Base-by-base conservation (phyloP, 2,113 vertebrate genomes). In the Aegithalos caudatus region DNA sequence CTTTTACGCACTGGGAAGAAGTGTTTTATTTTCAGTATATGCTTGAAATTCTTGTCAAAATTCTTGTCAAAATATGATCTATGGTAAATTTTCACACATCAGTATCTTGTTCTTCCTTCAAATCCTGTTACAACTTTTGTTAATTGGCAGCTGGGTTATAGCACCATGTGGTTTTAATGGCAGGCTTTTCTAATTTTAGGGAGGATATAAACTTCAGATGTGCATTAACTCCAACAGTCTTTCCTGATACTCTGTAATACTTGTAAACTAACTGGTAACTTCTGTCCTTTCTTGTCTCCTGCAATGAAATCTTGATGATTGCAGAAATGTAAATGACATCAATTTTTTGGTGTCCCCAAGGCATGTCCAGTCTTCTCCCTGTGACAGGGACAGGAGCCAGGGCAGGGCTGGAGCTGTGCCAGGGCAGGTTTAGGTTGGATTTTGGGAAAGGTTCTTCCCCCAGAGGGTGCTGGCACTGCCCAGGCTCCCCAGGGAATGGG, bases 401-500 rank as follows among this genome's bases (percentile, higher is more conserved):
- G 60, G 70, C 12, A 15, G 0, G 3, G 3, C 51, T 58, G 51
- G 23, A 4, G 78, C 61, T 89, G 23, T 2, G 19, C 1, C 61
- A 60, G n/a, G 38, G 11, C 0, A 24, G 33, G 22, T 0, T 73
- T 2, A 1, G 23, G 45, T 0, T 22, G 53, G 69, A 29, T 21
- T 61, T 11, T 11, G 54, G 58, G 21, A 40, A 61, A 61, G 20
- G 16, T 14, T 47, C 16, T 61, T 66, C 14, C 45, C n/a, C 29
- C 67, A 20, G 58, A 88, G 37, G 33, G n/a, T n/a, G n/a, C n/a
- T 27, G 42, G 58, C 66, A 56, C 48, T 64, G 66, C 58, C 21
- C 56, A 48, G 70, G 70, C 60, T 74, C 42, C 35, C 42, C 64
- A 73, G 69, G 51, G 54, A 44, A 73, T 53, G 56, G 54, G 10